Conservation (phyloP, 2,113 vertebrate genomes). For the Nasalis larvatus region DNA sequence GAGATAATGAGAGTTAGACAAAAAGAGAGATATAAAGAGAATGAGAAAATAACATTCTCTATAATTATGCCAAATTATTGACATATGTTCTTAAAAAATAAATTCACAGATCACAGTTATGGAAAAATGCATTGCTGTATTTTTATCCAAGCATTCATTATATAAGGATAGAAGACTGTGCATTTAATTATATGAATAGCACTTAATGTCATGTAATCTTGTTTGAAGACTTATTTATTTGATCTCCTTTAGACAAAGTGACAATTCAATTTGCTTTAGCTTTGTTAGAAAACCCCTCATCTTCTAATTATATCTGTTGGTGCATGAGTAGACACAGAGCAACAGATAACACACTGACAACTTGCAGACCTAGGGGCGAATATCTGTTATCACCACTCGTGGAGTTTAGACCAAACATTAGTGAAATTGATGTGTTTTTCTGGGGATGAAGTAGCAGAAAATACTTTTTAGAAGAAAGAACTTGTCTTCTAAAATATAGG, state of each 20-base stretch:
- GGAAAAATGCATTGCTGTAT: not conserved
- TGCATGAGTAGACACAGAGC: not conserved
- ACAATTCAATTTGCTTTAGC: constrained; percentile 65
- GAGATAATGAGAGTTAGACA: not conserved
- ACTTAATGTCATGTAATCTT: constrained; percentile 32
- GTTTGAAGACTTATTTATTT: constrained; percentile 54
- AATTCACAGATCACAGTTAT: not conserved
- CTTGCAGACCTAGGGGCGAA: not conserved
- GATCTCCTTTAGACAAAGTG: constrained; percentile 41
- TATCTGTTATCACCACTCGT: not conserved
- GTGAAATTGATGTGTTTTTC: not conserved
- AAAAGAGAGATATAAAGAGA: not conserved
- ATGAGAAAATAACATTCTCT: not conserved
- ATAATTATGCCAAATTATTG: not conserved
- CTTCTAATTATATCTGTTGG: constrained; percentile 33
- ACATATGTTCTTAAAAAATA: not conserved
- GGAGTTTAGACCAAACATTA: not conserved
- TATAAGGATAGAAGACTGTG: not conserved
- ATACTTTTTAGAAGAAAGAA: not conserved
- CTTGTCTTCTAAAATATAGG: constrained; percentile 12
- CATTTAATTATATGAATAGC: constrained; percentile 10
- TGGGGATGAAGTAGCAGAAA: not conserved
- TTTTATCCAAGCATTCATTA: not conserved
- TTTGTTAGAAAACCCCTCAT: constrained; percentile 24
- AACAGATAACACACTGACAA: not conserved